Evolutionary conservation across 35 echinoderm and acorn worm genomes (phyloP).

Genomic region (Ptychodera flava): DNA sequence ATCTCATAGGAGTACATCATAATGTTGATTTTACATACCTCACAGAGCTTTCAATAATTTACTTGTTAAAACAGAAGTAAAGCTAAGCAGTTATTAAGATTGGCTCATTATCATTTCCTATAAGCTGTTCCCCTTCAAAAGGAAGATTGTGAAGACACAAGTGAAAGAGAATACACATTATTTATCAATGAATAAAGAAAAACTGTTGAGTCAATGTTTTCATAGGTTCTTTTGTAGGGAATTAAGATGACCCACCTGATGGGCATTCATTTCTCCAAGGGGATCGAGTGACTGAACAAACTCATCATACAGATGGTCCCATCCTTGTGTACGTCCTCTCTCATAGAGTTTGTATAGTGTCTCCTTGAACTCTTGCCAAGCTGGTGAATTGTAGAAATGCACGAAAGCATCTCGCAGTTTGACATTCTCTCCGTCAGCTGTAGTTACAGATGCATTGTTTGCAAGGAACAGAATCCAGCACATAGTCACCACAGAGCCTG

Average conservation of each 20-base stretch:
- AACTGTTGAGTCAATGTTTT: too few relatives aligned
- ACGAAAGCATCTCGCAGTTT: slow-evolving; percentile 65
- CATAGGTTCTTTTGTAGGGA: too few relatives aligned
- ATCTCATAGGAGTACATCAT: too few relatives aligned
- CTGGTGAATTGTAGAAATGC: slow-evolving; percentile 79
- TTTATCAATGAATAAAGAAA: too few relatives aligned
- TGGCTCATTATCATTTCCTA: too few relatives aligned
- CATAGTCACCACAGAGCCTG: slow-evolving; percentile 49
- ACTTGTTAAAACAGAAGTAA: too few relatives aligned
- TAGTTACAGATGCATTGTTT: slow-evolving; percentile 78
- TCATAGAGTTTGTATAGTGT: slow-evolving; percentile 46
- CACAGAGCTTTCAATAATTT: too few relatives aligned
- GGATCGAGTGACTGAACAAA: slow-evolving; percentile 83
- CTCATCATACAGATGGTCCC: slow-evolving; percentile 55
- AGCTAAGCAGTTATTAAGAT: too few relatives aligned
- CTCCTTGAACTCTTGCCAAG: slow-evolving; percentile 78
- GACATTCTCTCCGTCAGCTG: slow-evolving; percentile 78
- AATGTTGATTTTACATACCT: too few relatives aligned
- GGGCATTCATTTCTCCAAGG: slow-evolving; percentile 76
- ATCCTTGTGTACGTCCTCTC: slow-evolving; percentile 34
- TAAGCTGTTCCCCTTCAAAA: too few relatives aligned
- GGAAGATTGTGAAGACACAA: too few relatives aligned
- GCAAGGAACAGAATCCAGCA: slow-evolving; percentile 58
- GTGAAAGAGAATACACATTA: too few relatives aligned
- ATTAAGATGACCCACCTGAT: slow-evolving; percentile 77